Base-by-base conservation (phyloP, 1,140 invertebrate genomes). In the Coenobita brevimanus region DNA sequence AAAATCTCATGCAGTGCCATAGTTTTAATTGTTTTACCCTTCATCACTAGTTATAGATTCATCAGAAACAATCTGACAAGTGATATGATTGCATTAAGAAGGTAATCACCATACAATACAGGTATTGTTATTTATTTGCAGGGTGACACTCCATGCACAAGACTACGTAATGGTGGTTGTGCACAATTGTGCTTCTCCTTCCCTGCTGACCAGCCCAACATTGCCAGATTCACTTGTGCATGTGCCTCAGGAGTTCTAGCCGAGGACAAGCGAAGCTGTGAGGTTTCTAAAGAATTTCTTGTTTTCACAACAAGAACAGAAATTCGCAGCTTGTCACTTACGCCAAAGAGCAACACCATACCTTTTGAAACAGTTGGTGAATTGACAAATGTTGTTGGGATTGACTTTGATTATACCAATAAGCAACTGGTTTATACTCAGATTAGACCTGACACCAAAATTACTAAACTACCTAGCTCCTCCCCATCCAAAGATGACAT, bases 111-210 rank as follows among this genome's bases (percentile, higher is more conserved):
- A n/a, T 17, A 17, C 36, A 82, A 3, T 82, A 21, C 1, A 30
- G n/a, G 64, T 41, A 30, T 33, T 60, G 30, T 8, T 79, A 50
- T 79, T 8, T 81, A 30, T 69, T 80, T 81, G 17, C 88, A 89
- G 85, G 96, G 96, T 91, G 95, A 96, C 0, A 95, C 93, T 92
- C 97, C 96, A 0, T 98, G 97, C 90, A 93, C 93, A 3, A 94
- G 94, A 86, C 92, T 94, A 8, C 94, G 94, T 2, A 96, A 97
- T 91, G 96, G 96, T 0, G 96, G 96, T 10, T 99, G 98, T 92
- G 95, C 97, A 83, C 98, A 99, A 92, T 93, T 99, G 0, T 99
- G 99, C 92, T 99, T 99, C 92, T 97, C 98, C 17, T 96, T 96
- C 91, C 97, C 98, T 0, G 93, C 41, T 67, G 57, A 89, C 89